Evolutionary conservation across 2,888 invertebrate genomes (phyloP).

Genomic region (Microctonus aethiopoides): DNA sequence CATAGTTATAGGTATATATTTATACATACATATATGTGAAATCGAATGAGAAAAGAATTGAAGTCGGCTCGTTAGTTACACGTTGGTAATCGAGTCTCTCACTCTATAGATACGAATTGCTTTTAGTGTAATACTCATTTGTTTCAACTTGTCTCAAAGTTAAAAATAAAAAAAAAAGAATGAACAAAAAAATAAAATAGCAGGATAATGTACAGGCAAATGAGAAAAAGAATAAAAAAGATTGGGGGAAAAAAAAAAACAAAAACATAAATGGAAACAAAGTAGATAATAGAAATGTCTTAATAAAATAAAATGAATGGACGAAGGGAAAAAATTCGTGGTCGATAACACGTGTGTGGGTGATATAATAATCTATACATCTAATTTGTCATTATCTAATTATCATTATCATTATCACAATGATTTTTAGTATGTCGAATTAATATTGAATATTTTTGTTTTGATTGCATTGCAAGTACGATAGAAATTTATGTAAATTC

Average conservation of each 20-base stretch:
- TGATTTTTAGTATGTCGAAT: too few relatives aligned
- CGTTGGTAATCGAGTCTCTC: slow-evolving; percentile 50
- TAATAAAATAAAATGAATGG: neutral
- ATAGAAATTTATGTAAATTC: slow-evolving; percentile 24
- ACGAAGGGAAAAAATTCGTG: neutral
- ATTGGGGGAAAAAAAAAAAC: neutral
- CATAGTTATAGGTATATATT: neutral
- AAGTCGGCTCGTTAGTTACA: slow-evolving; percentile 59
- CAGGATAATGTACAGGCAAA: too few relatives aligned
- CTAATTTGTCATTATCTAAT: too few relatives aligned
- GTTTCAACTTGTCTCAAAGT: too few relatives aligned
- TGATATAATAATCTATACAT: too few relatives aligned
- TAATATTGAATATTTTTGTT: neutral
- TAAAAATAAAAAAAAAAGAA: neutral
- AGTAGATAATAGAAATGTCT: neutral
- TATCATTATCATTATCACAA: too few relatives aligned
- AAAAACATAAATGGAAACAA: neutral
- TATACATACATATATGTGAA: neutral
- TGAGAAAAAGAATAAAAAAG: too few relatives aligned
- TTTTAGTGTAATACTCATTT: neutral
- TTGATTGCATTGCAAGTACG: too few relatives aligned
- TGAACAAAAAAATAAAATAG: neutral
- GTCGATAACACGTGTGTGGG: neutral
- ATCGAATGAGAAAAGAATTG: slow-evolving; percentile 36
- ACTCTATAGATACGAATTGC: slow-evolving; percentile 38